These are phyloP conservation scores for Holcopasites calliopsidis DNA, from an alignment of 1,140 invertebrate species.

Conservation along the genomic window DNA sequence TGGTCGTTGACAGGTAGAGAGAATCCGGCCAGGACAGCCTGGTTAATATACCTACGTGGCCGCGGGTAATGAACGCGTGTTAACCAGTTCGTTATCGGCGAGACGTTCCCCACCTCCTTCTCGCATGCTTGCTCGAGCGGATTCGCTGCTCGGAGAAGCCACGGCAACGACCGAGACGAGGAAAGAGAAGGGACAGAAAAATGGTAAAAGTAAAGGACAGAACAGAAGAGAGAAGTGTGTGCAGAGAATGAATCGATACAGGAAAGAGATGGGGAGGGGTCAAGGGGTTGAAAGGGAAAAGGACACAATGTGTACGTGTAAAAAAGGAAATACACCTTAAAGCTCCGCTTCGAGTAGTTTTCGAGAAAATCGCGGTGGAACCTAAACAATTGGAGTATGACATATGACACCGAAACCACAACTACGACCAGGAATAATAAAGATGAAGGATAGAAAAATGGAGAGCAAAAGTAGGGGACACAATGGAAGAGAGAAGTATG, in stretches of 20 bases:
- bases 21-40: neutral
- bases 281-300: neutral
- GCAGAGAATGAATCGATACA: neutral
- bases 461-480: neutral
- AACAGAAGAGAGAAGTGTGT: neutral
- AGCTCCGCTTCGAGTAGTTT: too few relatives aligned
- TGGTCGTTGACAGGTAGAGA: constrained; percentile 15
- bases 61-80: constrained; percentile 44
- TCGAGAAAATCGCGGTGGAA: too few relatives aligned
- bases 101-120: constrained; percentile 34
- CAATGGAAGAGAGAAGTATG: neutral
- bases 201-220: neutral
- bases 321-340: too few relatives aligned
- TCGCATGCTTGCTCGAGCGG: constrained; percentile 8
- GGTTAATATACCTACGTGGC: constrained; percentile 34
- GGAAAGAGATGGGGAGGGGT: neutral
- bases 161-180: neutral
- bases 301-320: too few relatives aligned
- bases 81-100: constrained; percentile 48
- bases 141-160: neutral
- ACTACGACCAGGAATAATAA: neutral
- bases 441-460: too few relatives aligned
- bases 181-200: too few relatives aligned
- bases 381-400: too few relatives aligned
- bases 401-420: too few relatives aligned